phyloP scores from a whole-genome alignment of 2,113 vertebrate genomes.

The Myxocyprinus asiaticus region DNA sequence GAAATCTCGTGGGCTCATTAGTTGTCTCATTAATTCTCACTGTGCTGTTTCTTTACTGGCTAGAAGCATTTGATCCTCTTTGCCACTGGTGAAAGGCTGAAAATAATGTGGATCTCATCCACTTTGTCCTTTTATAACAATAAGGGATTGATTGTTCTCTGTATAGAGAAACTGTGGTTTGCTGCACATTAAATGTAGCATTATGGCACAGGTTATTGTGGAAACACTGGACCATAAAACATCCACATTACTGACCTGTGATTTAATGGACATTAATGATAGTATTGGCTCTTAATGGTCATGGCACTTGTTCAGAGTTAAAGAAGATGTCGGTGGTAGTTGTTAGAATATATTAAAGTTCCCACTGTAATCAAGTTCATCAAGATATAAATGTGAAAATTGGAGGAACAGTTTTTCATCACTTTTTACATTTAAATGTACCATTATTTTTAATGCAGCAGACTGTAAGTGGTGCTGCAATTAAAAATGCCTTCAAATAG shows the following conservation, averaged over 20 bases:
- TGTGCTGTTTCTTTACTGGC: neutral
- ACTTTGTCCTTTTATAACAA: neutral
- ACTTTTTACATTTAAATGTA: too few relatives aligned
- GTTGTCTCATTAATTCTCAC: constrained; percentile 10
- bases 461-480: too few relatives aligned
- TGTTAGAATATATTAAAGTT: too few relatives aligned
- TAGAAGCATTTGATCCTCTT: constrained; percentile 4
- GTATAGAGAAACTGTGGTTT: neutral
- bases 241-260: constrained; percentile 9
- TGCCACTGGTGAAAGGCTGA: constrained; percentile 3
- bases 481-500: too few relatives aligned
- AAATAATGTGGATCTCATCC: neutral
- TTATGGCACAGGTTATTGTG: neutral
- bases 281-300: neutral
- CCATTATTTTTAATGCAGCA: too few relatives aligned
- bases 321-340: too few relatives aligned
- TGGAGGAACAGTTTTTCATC: too few relatives aligned
- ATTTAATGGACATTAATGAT: constrained; percentile 28
- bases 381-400: too few relatives aligned
- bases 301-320: constrained; percentile 23
- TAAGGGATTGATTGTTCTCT: neutral
- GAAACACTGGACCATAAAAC: constrained; percentile 28
- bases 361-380: too few relatives aligned
- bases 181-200: neutral
- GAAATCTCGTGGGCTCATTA: neutral